A percentile compares a stretch with the other conserved stretches of the same genome.
Conservation (phyloP, 1,140 invertebrate genomes). For the Pseudomyrmex gracilis region DNA sequence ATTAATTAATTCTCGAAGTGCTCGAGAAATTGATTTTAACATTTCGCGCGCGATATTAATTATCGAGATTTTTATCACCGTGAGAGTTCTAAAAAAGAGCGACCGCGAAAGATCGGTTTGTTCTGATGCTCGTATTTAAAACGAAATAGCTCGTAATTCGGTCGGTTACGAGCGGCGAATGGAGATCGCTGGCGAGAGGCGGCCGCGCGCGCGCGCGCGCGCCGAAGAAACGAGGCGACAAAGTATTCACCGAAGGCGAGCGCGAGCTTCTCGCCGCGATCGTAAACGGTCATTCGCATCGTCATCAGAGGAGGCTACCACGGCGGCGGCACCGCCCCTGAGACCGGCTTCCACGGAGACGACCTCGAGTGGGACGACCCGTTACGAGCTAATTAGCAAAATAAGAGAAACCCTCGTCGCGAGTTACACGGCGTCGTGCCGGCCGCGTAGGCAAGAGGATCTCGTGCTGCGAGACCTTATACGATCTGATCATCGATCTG, state of each 20-base stretch:
- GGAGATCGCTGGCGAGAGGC: constrained; percentile 5
- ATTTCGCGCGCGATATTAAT: not conserved
- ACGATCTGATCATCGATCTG: constrained; percentile 71
- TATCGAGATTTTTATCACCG: not conserved
- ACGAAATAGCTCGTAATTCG: constrained; percentile 65
- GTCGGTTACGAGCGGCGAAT: constrained; percentile 25
- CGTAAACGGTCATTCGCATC: constrained; percentile 68
- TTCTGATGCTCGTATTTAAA: constrained; percentile 44
- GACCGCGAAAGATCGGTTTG: not conserved
- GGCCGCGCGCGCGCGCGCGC: not conserved
- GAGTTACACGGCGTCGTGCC: constrained; percentile 61
- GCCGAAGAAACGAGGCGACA: constrained; percentile 60
- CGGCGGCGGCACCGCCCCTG: constrained; percentile 50
- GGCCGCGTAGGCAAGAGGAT: constrained; percentile 62
- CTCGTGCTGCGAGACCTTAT: constrained; percentile 63
- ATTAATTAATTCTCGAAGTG: too few relatives aligned
- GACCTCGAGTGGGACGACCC: constrained; percentile 68
- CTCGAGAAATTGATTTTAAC: not conserved
- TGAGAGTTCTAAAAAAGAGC: not conserved
- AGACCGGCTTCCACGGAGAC: constrained; percentile 40
- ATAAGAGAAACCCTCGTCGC: constrained; percentile 70
- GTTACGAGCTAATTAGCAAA: constrained; percentile 79
- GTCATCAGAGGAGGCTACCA: constrained; percentile 20
- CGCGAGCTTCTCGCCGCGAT: constrained; percentile 58
- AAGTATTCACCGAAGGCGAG: constrained; percentile 67